Percentiles rank a stretch among this genome's conserved stretches.
Conservation (phyloP, 2,797 vertebrate genomes). For the Chlorospingus semifuscus region DNA sequence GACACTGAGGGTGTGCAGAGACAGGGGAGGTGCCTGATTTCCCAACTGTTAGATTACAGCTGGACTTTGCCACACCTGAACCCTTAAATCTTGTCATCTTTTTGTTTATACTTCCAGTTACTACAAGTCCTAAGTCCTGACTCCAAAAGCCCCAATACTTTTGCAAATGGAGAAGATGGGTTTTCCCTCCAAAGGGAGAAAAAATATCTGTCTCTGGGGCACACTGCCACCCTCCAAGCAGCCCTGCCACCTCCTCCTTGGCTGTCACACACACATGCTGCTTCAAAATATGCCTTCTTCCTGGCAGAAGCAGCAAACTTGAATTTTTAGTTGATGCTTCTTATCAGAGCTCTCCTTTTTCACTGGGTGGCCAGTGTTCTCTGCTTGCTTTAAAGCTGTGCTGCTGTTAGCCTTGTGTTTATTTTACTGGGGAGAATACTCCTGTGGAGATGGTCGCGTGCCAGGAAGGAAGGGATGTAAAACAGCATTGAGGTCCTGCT, state of each 20-base stretch:
- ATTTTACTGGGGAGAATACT: neutral
- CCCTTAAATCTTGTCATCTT: neutral
- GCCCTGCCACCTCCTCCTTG: neutral
- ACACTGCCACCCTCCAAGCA: neutral
- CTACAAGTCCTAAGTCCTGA: neutral
- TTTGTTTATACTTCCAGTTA: neutral
- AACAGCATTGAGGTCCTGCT: neutral
- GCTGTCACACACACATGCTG: rapidly evolving
- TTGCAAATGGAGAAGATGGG: neutral
- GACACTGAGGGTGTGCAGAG: neutral
- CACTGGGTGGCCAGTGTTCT: neutral
- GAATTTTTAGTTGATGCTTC: neutral
- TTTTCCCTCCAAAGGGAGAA: neutral
- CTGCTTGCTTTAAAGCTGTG: neutral
- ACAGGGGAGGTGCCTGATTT: neutral
- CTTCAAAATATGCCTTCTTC: neutral
- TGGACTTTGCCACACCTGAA: neutral
- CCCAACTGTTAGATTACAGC: neutral
- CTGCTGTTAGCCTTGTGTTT: neutral
- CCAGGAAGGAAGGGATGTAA: conserved; percentile 1
- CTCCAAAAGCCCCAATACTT: rapidly evolving
- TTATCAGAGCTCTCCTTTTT: neutral
- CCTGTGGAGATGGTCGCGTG: neutral
- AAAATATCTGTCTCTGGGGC: neutral
- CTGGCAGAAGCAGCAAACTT: neutral